Percentiles rank a stretch among this genome's conserved stretches.
phyloP scores from a whole-genome alignment of 2,113 vertebrate species.

The Xiphophorus hellerii region DNA sequence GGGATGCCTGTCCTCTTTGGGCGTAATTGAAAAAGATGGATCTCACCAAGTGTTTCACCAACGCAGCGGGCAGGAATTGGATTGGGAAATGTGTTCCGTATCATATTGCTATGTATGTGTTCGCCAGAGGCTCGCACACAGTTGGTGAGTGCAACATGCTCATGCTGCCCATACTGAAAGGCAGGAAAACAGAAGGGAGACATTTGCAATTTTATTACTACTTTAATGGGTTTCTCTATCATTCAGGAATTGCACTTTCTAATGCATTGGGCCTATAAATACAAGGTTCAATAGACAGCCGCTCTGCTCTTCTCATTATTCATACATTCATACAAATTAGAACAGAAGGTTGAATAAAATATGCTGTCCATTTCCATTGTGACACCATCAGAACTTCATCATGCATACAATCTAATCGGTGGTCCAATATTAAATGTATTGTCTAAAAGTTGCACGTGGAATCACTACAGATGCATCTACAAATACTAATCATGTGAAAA shows the following conservation, averaged over 20 bases:
- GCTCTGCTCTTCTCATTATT: conserved; percentile 72
- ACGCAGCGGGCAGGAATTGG: conserved; percentile 71
- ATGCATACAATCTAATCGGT: conserved; percentile 66
- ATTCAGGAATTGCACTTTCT: conserved; percentile 74
- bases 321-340: conserved; percentile 75
- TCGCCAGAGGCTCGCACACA: conserved; percentile 55
- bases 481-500: conserved; percentile 56
- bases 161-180: conserved; percentile 59
- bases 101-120: conserved; percentile 68
- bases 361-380: conserved; percentile 63
- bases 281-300: conserved; percentile 75
- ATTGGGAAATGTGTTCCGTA: conserved; percentile 71
- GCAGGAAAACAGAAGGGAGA: conserved; percentile 69
- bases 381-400: conserved; percentile 61
- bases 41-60: conserved; percentile 72
- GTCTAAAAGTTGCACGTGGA: conserved; percentile 36
- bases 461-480: conserved; percentile 22
- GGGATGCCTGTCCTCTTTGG: conserved; percentile 65
- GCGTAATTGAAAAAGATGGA: conserved; percentile 79
- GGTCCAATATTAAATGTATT: conserved; percentile 38
- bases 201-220: conserved; percentile 81
- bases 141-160: conserved; percentile 54
- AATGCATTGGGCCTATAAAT: conserved; percentile 73
- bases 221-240: conserved; percentile 78
- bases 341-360: conserved; percentile 72